Percentiles rank a stretch among this genome's conserved stretches.
These are phyloP conservation scores for Charina bottae DNA, from an alignment of 2,113 vertebrate species.

Conservation along the genomic window DNA sequence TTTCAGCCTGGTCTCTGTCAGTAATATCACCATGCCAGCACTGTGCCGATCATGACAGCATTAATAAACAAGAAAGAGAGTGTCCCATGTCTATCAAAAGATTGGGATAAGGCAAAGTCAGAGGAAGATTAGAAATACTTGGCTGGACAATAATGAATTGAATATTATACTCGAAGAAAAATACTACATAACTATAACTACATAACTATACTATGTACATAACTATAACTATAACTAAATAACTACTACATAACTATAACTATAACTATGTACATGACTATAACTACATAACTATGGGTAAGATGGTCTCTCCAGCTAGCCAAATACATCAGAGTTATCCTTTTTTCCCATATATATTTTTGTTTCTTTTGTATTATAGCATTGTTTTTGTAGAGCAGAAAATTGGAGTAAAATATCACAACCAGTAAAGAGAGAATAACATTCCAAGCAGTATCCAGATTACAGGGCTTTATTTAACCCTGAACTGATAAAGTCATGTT, in stretches of 20 bases:
- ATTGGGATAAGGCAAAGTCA: neutral
- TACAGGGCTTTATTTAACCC: constrained; percentile 26
- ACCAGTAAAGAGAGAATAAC: constrained; percentile 21
- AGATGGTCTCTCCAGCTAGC: neutral
- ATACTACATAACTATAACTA: neutral
- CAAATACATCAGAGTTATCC: neutral
- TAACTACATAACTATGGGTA: neutral
- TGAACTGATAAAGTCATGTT: neutral
- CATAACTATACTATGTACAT: no score
- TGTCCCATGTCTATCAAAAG: neutral
- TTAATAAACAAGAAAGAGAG: neutral
- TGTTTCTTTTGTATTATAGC: constrained; percentile 14
- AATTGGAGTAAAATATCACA: neutral
- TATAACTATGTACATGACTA: no score
- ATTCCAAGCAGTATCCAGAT: constrained; percentile 13
- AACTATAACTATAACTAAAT: no score
- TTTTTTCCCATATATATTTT: neutral
- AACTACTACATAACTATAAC: no score
- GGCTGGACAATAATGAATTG: neutral
- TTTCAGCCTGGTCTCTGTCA: neutral
- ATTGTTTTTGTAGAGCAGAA: neutral
- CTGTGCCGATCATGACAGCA: neutral
- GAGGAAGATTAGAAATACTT: neutral
- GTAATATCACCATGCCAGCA: neutral
- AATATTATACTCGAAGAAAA: neutral